These are phyloP conservation scores for Montipora cactus DNA, from an alignment of 64 coral and sea anemone species.

Conservation along the genomic window DNA sequence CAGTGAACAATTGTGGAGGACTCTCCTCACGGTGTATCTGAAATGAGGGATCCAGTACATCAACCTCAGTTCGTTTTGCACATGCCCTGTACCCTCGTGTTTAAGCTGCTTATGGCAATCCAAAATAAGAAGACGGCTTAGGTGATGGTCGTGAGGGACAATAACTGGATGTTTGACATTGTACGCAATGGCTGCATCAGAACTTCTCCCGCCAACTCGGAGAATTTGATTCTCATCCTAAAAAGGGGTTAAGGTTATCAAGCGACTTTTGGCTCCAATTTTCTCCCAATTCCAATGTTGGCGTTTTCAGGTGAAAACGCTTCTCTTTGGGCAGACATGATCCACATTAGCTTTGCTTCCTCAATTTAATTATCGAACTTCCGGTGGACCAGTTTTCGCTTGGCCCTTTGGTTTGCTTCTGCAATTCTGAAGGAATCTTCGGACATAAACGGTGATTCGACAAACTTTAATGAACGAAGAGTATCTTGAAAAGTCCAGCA, in stretches of 20 bases:
- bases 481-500: too few species aligned
- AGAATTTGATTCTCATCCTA: background rate
- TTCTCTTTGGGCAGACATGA: conserved; percentile 1
- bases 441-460: background rate
- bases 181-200: background rate
- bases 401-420: background rate
- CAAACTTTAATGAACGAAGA: background rate
- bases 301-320: background rate
- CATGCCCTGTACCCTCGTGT: conserved; percentile 47
- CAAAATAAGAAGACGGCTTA: background rate
- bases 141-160: background rate
- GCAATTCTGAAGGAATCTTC: background rate
- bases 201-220: conserved; percentile 42
- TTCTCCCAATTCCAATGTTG: background rate
- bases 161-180: conserved; percentile 40
- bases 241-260: background rate
- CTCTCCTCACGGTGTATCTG: background rate
- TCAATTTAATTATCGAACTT: background rate
- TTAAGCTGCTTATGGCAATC: background rate
- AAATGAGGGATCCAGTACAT: conserved; percentile 22
- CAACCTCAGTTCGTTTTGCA: background rate
- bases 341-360: conserved; percentile 9
- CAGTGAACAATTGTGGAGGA: background rate
- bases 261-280: conserved; percentile 10
- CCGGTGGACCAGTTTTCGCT: background rate